These are phyloP conservation scores for Acronicta psi DNA, from an alignment of 2,888 invertebrate genomes.

Conservation along the genomic window DNA sequence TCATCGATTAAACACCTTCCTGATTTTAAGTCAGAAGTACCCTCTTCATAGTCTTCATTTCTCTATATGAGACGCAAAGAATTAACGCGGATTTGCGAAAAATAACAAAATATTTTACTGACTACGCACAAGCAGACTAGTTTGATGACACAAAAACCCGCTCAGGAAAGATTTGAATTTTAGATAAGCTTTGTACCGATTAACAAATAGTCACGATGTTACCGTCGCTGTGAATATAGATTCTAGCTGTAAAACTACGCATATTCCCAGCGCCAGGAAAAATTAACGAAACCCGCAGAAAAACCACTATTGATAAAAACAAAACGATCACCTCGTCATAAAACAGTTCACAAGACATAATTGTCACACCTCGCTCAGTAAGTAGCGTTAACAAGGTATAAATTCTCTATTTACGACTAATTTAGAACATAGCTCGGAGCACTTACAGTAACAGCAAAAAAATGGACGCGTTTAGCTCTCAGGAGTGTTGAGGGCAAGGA, in stretches of 20 bases:
- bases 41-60: too few relatives aligned
- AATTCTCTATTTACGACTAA: slow-evolving; percentile 36
- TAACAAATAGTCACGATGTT: slow-evolving; percentile 9
- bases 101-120: too few relatives aligned
- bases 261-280: slow-evolving; percentile 12
- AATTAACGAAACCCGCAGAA: slow-evolving; percentile 16
- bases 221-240: background rate
- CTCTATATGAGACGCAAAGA: too few relatives aligned
- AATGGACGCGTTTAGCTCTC: slow-evolving; percentile 16
- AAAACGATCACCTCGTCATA: slow-evolving; percentile 20
- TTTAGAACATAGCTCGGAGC: slow-evolving; percentile 28
- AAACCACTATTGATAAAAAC: slow-evolving; percentile 14
- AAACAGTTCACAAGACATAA: slow-evolving; percentile 26
- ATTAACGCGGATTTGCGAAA: too few relatives aligned
- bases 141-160: slow-evolving; percentile 21
- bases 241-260: slow-evolving; percentile 4
- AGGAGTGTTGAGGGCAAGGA: slow-evolving; percentile 5
- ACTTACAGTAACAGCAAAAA: slow-evolving; percentile 35
- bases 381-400: slow-evolving; percentile 33
- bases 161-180: slow-evolving; percentile 4
- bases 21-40: too few relatives aligned
- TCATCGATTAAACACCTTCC: too few relatives aligned
- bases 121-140: too few relatives aligned
- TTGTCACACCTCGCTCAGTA: slow-evolving; percentile 39
- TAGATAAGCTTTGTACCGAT: slow-evolving; percentile 6